phyloP scores from a whole-genome alignment of 2,888 invertebrate species.

The Pseudanteris insignis region DNA sequence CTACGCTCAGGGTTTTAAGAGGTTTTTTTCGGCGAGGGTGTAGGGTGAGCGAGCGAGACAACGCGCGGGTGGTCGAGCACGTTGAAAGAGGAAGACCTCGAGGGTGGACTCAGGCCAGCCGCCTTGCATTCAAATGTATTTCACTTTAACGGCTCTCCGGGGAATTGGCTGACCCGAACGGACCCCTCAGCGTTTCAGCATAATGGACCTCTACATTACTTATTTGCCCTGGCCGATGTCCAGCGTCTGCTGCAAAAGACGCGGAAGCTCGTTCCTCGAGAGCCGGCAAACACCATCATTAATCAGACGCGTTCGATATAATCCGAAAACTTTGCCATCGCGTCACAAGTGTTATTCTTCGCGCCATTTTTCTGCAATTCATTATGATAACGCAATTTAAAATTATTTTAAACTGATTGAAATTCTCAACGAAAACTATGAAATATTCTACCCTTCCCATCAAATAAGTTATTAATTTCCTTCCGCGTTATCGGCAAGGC shows the following conservation, averaged over 20 bases:
- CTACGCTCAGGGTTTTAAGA: conserved; percentile 55
- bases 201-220: conserved; percentile 67
- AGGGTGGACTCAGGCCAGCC: conserved; percentile 53
- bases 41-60: conserved; percentile 39
- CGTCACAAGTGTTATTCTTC: too few species aligned
- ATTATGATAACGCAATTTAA: too few species aligned
- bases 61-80: conserved; percentile 23
- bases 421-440: too few species aligned
- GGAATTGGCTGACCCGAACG: conserved; percentile 65
- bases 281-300: conserved; percentile 39
- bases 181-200: conserved; percentile 65
- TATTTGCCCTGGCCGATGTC: conserved; percentile 63
- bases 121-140: conserved; percentile 67
- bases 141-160: conserved; percentile 67
- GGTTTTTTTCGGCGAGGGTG: conserved; percentile 33
- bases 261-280: conserved; percentile 36
- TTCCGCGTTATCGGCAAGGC: too few species aligned
- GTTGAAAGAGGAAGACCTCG: conserved; percentile 27
- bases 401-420: too few species aligned
- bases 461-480: too few species aligned
- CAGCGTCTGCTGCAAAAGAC: conserved; percentile 48
- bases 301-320: conserved; percentile 43
- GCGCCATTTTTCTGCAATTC: too few species aligned
- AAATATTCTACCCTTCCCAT: too few species aligned
- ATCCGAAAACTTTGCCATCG: conserved; percentile 38